Conservation (phyloP, 2,888 invertebrate species). For the Euzophera pinguis region DNA sequence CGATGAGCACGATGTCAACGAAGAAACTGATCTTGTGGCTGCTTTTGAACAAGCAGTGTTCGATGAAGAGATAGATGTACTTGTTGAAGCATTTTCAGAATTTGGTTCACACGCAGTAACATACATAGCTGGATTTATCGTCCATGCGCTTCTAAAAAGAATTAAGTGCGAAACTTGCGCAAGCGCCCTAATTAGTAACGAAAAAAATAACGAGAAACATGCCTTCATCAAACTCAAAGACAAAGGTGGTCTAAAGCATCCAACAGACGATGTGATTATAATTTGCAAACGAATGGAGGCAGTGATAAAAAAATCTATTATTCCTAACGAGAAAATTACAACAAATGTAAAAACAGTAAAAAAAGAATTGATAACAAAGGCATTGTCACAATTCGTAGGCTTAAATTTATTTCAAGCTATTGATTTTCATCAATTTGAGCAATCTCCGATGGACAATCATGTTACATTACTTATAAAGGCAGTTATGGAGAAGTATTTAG, state of each 20-base stretch:
- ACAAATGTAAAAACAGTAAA: not conserved
- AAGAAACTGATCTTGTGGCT: not conserved
- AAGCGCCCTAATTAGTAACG: slow-evolving; percentile 14
- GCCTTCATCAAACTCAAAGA: slow-evolving; percentile 18
- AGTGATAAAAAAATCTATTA: not conserved
- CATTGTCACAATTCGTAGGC: not conserved
- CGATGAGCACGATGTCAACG: not conserved
- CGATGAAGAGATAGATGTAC: slow-evolving; percentile 15
- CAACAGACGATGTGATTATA: slow-evolving; percentile 20
- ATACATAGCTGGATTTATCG: slow-evolving; percentile 22
- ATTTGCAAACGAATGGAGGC: slow-evolving; percentile 19
- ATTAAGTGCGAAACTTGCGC: slow-evolving; percentile 20
- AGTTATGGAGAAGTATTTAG: not conserved
- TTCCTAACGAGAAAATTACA: not conserved
- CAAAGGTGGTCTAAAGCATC: slow-evolving; percentile 22
- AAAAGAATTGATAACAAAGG: not conserved
- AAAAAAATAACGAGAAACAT: not conserved
- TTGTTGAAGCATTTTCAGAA: slow-evolving; percentile 12
- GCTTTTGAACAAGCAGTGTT: slow-evolving; percentile 11
- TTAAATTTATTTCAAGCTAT: not conserved
- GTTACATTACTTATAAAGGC: not conserved
- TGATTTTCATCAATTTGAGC: not conserved
- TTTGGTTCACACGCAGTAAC: slow-evolving; percentile 14
- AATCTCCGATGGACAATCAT: not conserved
- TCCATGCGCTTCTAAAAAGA: slow-evolving; percentile 19